Evolutionary conservation across 2,888 invertebrate species (phyloP).

Genomic region (Nomada goodeniana): DNA sequence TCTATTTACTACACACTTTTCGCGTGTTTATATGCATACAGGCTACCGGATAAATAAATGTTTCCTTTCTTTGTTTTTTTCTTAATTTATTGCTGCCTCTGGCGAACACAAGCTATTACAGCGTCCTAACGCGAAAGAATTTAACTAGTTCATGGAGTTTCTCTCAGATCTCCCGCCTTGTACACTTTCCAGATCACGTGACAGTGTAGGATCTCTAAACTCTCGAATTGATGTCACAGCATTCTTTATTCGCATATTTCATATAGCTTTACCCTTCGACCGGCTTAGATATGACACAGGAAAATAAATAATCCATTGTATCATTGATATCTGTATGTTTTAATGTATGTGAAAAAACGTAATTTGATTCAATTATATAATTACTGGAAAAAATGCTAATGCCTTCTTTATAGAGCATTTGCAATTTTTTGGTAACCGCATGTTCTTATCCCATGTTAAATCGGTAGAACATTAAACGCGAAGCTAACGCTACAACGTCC

Average conservation of each 20-base stretch:
- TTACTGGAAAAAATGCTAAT: neutral
- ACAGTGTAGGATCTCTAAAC: constrained; percentile 64
- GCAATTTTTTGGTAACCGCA: neutral
- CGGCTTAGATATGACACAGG: neutral
- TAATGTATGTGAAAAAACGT: neutral
- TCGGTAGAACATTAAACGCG: neutral
- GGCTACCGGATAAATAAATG: neutral
- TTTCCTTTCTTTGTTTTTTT: neutral
- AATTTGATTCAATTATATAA: neutral
- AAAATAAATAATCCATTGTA: neutral
- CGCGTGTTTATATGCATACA: constrained; percentile 30
- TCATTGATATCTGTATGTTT: neutral
- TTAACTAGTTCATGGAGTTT: constrained; percentile 63
- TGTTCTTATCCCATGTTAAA: neutral
- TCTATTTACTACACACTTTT: constrained; percentile 45
- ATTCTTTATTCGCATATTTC: constrained; percentile 39
- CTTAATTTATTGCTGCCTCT: constrained; percentile 28
- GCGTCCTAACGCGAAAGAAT: constrained; percentile 44
- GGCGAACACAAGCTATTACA: constrained; percentile 6
- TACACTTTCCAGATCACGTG: constrained; percentile 64
- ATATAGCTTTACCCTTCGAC: constrained; percentile 3
- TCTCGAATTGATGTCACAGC: constrained; percentile 58
- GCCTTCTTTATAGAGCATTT: neutral
- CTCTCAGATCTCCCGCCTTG: constrained; percentile 66
- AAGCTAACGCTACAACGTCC: constrained; percentile 18